Evolutionary conservation across 2,888 invertebrate genomes (phyloP).

Genomic region (Hoplodrina blanda): DNA sequence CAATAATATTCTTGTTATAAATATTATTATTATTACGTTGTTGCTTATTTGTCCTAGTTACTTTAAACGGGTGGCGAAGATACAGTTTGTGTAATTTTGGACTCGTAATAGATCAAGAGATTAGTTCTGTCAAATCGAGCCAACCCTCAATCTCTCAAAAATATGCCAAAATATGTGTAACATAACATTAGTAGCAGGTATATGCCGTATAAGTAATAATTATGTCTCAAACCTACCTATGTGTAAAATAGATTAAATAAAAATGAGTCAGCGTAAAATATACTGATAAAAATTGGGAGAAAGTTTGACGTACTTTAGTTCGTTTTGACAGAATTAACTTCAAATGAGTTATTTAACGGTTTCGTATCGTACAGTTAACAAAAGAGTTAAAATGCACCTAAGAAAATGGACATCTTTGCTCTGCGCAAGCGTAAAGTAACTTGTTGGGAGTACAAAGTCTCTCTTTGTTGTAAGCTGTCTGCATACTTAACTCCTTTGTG

Average conservation of each 20-base stretch:
- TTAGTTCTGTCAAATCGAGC: not conserved
- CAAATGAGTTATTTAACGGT: not conserved
- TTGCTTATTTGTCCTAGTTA: constrained; percentile 46
- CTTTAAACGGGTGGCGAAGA: constrained; percentile 42
- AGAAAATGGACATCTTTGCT: not conserved
- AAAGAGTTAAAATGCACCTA: constrained; percentile 4
- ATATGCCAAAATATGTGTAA: no score
- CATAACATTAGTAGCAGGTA: no score
- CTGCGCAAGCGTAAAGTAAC: not conserved
- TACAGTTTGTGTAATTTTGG: constrained; percentile 6
- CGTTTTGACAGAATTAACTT: no score
- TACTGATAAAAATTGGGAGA: no score
- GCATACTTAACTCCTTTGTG: constrained; percentile 3
- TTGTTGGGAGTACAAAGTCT: not conserved
- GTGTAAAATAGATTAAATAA: no score
- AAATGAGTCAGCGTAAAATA: no score
- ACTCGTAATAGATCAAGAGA: not conserved
- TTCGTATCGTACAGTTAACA: constrained; percentile 3
- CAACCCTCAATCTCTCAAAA: not conserved
- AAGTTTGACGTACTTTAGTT: no score
- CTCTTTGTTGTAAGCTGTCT: not conserved
- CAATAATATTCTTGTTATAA: constrained; percentile 47
- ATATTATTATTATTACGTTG: constrained; percentile 36
- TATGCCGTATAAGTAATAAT: no score
- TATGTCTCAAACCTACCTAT: no score